Evolutionary conservation across 2,797 vertebrate species (phyloP).

Genomic region (Simalia tracyae): DNA sequence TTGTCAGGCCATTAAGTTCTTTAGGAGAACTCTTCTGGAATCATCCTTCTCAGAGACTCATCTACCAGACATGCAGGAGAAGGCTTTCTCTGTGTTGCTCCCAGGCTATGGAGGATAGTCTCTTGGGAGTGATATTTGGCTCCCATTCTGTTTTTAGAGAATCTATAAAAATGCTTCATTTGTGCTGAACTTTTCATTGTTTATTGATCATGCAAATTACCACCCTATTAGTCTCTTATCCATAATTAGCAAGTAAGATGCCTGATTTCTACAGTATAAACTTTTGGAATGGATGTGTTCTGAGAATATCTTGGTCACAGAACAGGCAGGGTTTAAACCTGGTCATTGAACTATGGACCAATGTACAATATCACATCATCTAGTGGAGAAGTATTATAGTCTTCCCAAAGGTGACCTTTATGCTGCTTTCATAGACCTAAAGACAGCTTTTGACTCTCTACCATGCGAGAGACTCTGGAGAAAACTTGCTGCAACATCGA

Average conservation of each 20-base stretch:
- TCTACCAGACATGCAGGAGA: not conserved
- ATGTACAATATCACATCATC: too few relatives aligned
- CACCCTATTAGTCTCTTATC: not conserved
- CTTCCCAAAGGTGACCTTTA: too few relatives aligned
- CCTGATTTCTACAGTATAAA: not conserved
- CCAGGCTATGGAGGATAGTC: not conserved
- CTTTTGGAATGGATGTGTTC: not conserved
- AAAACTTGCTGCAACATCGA: too few relatives aligned
- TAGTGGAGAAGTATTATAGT: too few relatives aligned
- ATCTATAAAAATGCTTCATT: not conserved
- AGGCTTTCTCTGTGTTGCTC: not conserved
- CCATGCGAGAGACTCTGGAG: too few relatives aligned
- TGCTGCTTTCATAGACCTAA: too few relatives aligned
- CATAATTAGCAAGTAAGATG: not conserved
- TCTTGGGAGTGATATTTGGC: not conserved
- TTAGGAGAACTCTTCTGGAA: not conserved
- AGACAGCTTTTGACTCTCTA: too few relatives aligned
- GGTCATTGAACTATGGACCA: too few relatives aligned
- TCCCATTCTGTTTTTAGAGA: not conserved
- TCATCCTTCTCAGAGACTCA: not conserved
- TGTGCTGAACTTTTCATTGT: not conserved
- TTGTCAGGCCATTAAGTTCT: not conserved
- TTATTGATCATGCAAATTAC: not conserved
- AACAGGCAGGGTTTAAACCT: not conserved
- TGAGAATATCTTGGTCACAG: not conserved